Evolutionary conservation across 2,797 vertebrate species (phyloP).

Genomic region (Pseudochirops cupreus): DNA sequence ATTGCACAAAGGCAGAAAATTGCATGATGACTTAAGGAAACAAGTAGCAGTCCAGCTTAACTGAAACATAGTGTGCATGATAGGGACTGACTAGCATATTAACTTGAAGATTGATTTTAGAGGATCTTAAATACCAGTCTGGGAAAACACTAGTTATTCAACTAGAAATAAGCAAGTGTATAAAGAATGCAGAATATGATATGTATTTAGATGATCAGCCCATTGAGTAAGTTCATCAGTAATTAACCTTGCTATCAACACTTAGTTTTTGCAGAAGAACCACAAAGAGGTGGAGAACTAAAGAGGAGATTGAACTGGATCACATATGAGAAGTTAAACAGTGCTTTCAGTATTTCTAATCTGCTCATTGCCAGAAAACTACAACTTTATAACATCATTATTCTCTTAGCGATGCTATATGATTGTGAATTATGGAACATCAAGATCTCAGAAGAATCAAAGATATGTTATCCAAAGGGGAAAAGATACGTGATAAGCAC

Average conservation of each 20-base stretch:
- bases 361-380: neutral
- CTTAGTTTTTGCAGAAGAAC: neutral
- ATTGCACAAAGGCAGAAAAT: neutral
- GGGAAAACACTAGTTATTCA: neutral
- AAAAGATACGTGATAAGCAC: neutral
- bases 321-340: neutral
- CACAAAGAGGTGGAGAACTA: neutral
- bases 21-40: neutral
- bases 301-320: neutral
- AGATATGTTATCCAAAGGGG: neutral
- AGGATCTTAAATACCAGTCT: neutral
- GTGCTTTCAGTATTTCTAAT: neutral
- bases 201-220: neutral
- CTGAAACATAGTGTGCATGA: neutral
- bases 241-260: neutral
- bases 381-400: neutral
- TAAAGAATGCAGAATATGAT: neutral
- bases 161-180: neutral
- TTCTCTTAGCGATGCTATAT: conserved; percentile 1
- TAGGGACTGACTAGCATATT: neutral
- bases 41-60: neutral
- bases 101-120: neutral
- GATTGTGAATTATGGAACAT: neutral
- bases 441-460: neutral
- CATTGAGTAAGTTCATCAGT: neutral